Percentiles rank a stretch among this genome's conserved stretches.
Evolutionary conservation across 2,888 invertebrate species (phyloP).

Genomic region (Tortricodes alternella): DNA sequence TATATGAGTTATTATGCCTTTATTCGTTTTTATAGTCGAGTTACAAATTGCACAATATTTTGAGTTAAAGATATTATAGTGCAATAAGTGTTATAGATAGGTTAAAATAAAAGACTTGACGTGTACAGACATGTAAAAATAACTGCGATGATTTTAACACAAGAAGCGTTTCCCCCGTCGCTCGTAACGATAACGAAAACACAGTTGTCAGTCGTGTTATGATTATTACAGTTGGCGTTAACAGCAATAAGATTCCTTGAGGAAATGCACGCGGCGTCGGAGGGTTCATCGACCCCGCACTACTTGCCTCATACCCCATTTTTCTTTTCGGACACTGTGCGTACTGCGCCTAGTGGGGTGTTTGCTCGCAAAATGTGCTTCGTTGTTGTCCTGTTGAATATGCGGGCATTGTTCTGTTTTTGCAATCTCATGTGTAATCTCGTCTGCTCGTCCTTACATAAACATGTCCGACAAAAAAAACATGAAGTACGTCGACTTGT

Average conservation of each 20-base stretch:
- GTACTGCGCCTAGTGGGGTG: slow-evolving; percentile 51
- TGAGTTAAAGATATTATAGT: no score
- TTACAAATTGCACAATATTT: no score
- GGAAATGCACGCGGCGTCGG: slow-evolving; percentile 40
- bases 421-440: slow-evolving; percentile 75
- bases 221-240: slow-evolving; percentile 32
- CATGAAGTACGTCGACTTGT: slow-evolving; percentile 23
- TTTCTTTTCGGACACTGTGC: slow-evolving; percentile 76
- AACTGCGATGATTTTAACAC: no score
- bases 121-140: no score
- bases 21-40: no score
- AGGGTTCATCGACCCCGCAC: slow-evolving; percentile 67
- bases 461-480: slow-evolving; percentile 35
- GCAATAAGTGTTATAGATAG: no score
- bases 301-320: slow-evolving; percentile 66
- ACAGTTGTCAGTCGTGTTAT: slow-evolving; percentile 30
- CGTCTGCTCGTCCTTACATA: slow-evolving; percentile 46
- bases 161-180: not conserved
- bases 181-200: slow-evolving; percentile 29
- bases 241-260: slow-evolving; percentile 30
- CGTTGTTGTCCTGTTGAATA: slow-evolving; percentile 70
- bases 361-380: slow-evolving; percentile 64
- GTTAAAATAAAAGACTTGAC: no score
- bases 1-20: no score
- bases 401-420: slow-evolving; percentile 71